Percentiles rank a stretch among this genome's conserved stretches.
Conservation (phyloP, 2,797 vertebrate species). For the Pteronotus mesoamericanus region DNA sequence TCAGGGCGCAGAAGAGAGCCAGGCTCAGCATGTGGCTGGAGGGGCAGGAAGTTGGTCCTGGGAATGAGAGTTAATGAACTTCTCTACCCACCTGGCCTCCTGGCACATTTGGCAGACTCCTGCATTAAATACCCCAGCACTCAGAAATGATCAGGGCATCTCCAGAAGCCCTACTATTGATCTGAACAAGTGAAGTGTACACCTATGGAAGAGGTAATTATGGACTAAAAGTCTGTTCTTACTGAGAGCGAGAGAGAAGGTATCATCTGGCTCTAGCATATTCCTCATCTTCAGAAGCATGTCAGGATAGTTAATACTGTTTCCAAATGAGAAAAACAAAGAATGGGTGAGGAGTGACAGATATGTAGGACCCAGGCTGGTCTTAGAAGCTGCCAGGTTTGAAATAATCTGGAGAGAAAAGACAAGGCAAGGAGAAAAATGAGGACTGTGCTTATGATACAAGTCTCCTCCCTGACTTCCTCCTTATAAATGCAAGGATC, state of each 20-base stretch:
- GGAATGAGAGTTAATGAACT: not conserved
- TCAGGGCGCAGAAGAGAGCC: not conserved
- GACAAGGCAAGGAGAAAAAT: not conserved
- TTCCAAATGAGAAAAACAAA: not conserved
- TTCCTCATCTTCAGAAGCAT: not conserved
- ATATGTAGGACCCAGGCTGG: no score
- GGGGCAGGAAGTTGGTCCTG: not conserved
- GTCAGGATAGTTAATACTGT: not conserved
- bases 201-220: not conserved
- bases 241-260: not conserved
- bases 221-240: not conserved
- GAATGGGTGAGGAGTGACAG: not conserved
- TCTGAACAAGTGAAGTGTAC: not conserved
- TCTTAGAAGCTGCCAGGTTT: not conserved
- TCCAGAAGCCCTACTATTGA: not conserved
- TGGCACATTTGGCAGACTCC: not conserved
- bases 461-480: not conserved
- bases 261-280: not conserved
- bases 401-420: not conserved
- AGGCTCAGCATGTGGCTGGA: not conserved
- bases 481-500: not conserved
- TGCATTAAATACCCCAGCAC: not conserved
- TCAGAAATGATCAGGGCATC: not conserved
- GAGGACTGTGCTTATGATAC: not conserved
- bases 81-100: not conserved